Conservation (phyloP, 1,140 invertebrate genomes). For the Acromyrmex echinatior region DNA sequence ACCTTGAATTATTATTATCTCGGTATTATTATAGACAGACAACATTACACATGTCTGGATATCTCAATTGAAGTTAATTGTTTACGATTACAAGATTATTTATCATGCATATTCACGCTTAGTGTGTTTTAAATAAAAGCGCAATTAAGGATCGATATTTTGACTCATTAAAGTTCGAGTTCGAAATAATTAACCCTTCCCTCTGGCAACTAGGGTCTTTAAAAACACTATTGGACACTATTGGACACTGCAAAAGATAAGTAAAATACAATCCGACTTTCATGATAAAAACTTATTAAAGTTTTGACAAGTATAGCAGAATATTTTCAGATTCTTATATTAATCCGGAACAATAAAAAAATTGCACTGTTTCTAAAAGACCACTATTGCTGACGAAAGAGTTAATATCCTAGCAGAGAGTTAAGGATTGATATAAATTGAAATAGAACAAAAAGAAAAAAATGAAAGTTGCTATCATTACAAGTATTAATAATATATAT, state of each 20-base stretch:
- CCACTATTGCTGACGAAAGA: no score
- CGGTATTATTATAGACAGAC: neutral
- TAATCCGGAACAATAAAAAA: no score
- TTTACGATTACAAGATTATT: constrained; percentile 22
- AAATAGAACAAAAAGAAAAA: neutral
- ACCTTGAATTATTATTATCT: constrained; percentile 1
- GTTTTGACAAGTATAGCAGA: no score
- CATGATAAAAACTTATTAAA: no score
- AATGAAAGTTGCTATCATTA: neutral
- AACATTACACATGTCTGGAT: constrained; percentile 8
- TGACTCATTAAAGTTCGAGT: neutral
- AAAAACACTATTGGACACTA: no score
- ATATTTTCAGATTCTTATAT: no score
- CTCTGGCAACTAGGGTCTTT: no score
- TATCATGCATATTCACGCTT: constrained; percentile 30
- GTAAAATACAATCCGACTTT: no score
- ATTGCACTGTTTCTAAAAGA: no score
- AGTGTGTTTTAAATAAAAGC: constrained; percentile 29
- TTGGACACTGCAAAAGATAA: no score
- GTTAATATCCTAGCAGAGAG: no score
- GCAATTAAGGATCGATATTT: constrained; percentile 26
- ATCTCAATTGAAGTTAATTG: neutral
- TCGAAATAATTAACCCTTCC: neutral
- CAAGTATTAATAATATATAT: neutral
- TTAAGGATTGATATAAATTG: neutral